A percentile compares a stretch with the other conserved stretches of the same genome.
phyloP scores from a whole-genome alignment of 2,888 invertebrate genomes.

The Dimorphilus gyrociliatus region DNA sequence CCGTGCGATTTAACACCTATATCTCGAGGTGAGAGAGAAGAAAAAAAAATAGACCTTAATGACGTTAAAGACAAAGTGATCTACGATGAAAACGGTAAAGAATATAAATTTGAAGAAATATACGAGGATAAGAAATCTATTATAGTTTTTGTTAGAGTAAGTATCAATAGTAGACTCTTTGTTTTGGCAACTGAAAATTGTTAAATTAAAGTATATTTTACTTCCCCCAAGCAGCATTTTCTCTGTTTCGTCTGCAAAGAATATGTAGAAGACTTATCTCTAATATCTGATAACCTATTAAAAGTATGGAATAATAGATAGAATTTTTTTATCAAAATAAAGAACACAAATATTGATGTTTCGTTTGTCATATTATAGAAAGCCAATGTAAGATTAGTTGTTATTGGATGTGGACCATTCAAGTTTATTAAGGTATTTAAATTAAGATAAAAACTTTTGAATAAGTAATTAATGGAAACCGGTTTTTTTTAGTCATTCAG shows the following conservation, averaged over 20 bases:
- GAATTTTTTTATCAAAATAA: neutral
- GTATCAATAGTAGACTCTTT: conserved; percentile 3
- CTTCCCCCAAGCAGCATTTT: conserved; percentile 17
- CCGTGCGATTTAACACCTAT: too few relatives aligned
- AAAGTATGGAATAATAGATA: conserved; percentile 12
- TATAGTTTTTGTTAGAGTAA: conserved; percentile 21
- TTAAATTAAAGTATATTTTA: neutral
- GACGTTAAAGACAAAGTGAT: conserved; percentile 15
- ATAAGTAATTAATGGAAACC: neutral
- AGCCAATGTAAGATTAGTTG: conserved; percentile 23
- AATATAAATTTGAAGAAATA: conserved; percentile 21
- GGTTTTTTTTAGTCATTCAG: conserved; percentile 20
- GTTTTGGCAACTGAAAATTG: neutral
- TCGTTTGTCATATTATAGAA: conserved; percentile 12
- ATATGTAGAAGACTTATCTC: conserved; percentile 26
- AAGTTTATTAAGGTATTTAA: conserved; percentile 23
- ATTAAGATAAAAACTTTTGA: conserved; percentile 1
- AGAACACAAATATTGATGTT: conserved; percentile 1
- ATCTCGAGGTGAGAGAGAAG: conserved; percentile 17
- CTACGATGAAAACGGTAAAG: conserved; percentile 20
- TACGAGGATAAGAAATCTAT: conserved; percentile 26
- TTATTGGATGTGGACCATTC: conserved; percentile 24
- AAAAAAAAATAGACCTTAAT: conserved; percentile 16
- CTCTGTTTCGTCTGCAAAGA: conserved; percentile 25
- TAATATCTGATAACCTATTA: conserved; percentile 19